Evolutionary conservation across 2,797 vertebrate genomes (phyloP), one percentile per base, ranked within the genome.

Genomic region (Phalloptychus januarius): DNA sequence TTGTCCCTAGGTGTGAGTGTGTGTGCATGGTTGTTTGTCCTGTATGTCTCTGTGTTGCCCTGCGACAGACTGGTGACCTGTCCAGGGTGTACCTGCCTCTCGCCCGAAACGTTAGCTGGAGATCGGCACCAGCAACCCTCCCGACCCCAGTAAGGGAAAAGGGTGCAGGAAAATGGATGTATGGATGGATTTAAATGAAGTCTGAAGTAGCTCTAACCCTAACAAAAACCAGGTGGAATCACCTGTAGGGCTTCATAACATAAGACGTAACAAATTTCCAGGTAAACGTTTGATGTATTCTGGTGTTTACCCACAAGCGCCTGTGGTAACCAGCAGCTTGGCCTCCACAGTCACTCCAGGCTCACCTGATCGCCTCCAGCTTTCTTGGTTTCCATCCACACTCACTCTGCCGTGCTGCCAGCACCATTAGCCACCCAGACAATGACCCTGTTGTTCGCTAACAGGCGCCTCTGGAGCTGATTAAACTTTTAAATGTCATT

Each of bases 401-500:
- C 67, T 7, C 48, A 13, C 71, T 40, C 25, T 28, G 67, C 80
- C 69, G 54, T 79, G 4, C 76, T 83, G 82, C 87, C 91, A 88
- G 80, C 87, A n/a, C 88, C 86, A 85, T 91, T 92, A 89, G 83
- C 87, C 82, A 74, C 84, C 84, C 77, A 83, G 84, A 93, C 91
- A 94, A 92, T 92, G 85, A 83, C 87, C 87, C 54, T 63, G 87
- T 92, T 90, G 89, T 91, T 92, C 71, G 31, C 87, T 89, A 89
- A 94, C 91, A 89, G 88, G 65, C 63, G 50, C 79, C 86, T 84
- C 93, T 93, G 86, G 74, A 91, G 81, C 86, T 90, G 89, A 94
- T 96, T 92, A 96, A 95, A 93, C 85, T 91, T 95, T 94, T 87
- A 95, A 89, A 91, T 81, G 90, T 88, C 91, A 94, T 94, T 95